phyloP scores from a whole-genome alignment of 2,797 vertebrate genomes.

The Hydrophis major region DNA sequence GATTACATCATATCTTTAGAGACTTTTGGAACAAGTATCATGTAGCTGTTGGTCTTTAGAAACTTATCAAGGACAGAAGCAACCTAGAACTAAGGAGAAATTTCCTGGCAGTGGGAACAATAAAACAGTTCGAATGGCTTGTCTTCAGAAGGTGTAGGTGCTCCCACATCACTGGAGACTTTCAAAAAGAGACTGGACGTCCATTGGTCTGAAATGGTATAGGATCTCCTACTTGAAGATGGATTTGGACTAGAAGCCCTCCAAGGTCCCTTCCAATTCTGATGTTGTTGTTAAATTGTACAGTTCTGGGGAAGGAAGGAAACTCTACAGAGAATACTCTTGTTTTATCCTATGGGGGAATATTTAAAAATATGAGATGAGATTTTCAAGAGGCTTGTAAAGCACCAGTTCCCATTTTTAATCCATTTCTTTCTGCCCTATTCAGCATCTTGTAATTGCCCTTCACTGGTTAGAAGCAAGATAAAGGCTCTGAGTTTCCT shows the following conservation, averaged over 20 bases:
- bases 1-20: not conserved
- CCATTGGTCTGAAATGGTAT: no score
- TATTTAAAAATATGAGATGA: not conserved
- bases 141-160: no score
- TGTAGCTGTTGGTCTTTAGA: not conserved
- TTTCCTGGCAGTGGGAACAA: no score
- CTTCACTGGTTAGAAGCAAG: not conserved
- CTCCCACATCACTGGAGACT: no score
- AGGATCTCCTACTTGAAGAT: no score
- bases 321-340: not conserved
- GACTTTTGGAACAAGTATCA: no score
- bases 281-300: not conserved
- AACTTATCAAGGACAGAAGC: no score
- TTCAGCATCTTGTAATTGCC: not conserved
- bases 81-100: no score
- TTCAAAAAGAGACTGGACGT: no score
- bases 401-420: not conserved
- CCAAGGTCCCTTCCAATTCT: not conserved
- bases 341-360: not conserved
- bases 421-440: not conserved
- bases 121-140: no score
- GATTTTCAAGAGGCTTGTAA: not conserved
- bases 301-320: not conserved
- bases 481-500: not conserved
- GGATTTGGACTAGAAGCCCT: no score